Conservation (phyloP, 2,797 vertebrate genomes). For the Sus cebifrons region DNA sequence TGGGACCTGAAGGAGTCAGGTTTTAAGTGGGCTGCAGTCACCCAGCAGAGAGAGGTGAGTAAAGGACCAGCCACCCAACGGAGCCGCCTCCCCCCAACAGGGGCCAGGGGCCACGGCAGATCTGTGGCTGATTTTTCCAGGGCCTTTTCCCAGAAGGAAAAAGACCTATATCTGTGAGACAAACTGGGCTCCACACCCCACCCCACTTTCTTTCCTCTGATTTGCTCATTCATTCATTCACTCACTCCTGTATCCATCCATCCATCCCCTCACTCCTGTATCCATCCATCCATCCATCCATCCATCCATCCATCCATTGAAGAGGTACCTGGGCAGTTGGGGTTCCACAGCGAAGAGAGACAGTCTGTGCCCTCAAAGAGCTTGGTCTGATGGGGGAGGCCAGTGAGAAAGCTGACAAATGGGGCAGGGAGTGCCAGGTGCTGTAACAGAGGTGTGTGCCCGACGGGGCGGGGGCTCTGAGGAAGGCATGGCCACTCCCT, state of each 20-base stretch:
- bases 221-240: neutral
- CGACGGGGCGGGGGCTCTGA: neutral
- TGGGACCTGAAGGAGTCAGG: neutral
- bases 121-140: neutral
- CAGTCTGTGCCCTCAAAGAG: neutral
- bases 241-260: neutral
- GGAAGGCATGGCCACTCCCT: neutral
- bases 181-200: neutral
- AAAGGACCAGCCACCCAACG: neutral
- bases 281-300: neutral
- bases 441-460: neutral
- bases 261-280: neutral
- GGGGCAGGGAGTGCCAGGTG: neutral
- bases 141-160: neutral
- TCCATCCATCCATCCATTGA: neutral
- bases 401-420: neutral
- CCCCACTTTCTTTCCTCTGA: neutral
- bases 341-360: neutral
- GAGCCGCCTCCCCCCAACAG: neutral
- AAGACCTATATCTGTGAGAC: neutral
- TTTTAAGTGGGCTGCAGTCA: slow-evolving; percentile 17
- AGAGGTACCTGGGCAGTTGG: neutral
- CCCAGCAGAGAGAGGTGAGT: neutral
- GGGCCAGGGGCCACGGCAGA: rapidly evolving
- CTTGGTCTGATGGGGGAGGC: neutral